These are phyloP conservation scores for Megaceryle maxima DNA, from an alignment of 2,113 vertebrate species.

Conservation along the genomic window DNA sequence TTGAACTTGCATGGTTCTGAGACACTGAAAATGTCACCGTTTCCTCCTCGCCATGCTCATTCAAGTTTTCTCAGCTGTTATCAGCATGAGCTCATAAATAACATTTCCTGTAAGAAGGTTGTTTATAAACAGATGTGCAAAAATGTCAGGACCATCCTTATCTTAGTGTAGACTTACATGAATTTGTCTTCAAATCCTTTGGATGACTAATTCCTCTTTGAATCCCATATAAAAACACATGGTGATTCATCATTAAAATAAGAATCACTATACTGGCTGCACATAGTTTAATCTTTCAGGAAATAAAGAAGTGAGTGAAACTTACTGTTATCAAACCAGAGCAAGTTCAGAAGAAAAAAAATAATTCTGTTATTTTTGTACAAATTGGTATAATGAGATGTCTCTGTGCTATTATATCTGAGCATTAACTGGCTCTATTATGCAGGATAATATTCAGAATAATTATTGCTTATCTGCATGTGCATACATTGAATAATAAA, in stretches of 20 bases:
- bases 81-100: not conserved
- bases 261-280: not conserved
- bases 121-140: not conserved
- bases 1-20: not conserved
- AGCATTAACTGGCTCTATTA: slow-evolving; percentile 41
- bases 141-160: not conserved
- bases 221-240: not conserved
- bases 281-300: not conserved
- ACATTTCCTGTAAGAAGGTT: not conserved
- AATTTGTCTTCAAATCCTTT: not conserved
- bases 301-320: slow-evolving; percentile 52
- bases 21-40: not conserved
- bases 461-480: slow-evolving; percentile 59
- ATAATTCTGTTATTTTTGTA: slow-evolving; percentile 53
- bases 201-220: not conserved
- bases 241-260: slow-evolving; percentile 34
- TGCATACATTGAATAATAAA: slow-evolving; percentile 67
- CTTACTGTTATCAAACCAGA: slow-evolving; percentile 55
- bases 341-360: slow-evolving; percentile 36
- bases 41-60: not conserved
- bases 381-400: slow-evolving; percentile 62
- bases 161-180: not conserved
- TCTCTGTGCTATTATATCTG: slow-evolving; percentile 39
- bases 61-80: not conserved
- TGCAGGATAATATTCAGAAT: slow-evolving; percentile 51